Evolutionary conservation across 1,140 invertebrate species (phyloP).

Genomic region (Maconellicoccus hirsutus): DNA sequence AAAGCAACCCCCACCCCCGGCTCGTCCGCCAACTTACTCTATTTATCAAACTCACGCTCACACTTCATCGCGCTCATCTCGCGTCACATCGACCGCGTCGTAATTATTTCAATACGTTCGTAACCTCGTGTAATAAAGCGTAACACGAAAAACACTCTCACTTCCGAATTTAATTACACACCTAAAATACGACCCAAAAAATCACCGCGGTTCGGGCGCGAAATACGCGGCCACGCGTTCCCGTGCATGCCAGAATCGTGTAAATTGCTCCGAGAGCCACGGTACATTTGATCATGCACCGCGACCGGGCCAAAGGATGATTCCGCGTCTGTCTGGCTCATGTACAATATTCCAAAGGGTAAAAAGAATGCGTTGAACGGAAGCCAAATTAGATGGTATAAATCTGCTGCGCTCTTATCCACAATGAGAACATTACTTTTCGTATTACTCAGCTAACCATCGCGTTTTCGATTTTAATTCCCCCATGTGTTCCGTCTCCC

Average conservation of each 20-base stretch:
- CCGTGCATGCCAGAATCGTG: not conserved
- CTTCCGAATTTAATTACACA: no score
- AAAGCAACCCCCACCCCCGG: no score
- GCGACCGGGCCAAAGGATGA: not conserved
- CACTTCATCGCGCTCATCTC: no score
- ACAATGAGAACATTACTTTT: conserved; percentile 20
- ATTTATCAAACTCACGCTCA: no score
- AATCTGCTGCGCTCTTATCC: conserved; percentile 16
- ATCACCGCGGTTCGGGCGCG: no score
- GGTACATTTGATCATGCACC: not conserved
- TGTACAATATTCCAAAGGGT: not conserved
- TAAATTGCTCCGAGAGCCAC: not conserved
- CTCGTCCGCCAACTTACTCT: no score
- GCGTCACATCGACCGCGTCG: no score
- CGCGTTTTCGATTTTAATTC: conserved; percentile 11
- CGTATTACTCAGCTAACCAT: conserved; percentile 16
- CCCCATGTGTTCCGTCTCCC: not conserved
- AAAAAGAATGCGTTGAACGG: conserved; percentile 12
- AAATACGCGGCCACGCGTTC: no score
- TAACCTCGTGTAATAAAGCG: no score
- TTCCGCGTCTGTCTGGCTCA: conserved; percentile 14
- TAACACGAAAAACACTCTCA: no score
- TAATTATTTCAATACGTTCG: no score
- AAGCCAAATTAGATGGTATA: conserved; percentile 17
- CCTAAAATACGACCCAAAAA: no score